Conservation (phyloP, 2,888 invertebrate species). For the Drosophila koepferae region DNA sequence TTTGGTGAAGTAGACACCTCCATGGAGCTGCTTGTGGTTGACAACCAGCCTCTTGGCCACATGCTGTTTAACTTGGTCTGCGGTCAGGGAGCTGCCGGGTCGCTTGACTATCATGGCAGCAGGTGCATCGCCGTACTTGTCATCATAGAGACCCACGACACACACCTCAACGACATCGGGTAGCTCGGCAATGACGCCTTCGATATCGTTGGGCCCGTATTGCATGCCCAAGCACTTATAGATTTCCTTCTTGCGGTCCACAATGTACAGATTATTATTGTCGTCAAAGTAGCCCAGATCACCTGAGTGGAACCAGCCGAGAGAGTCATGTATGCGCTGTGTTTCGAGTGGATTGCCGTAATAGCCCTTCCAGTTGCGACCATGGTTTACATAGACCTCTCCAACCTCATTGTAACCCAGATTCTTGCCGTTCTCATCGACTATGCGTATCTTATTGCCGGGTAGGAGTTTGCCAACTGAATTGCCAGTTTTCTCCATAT, state of each 20-base stretch:
- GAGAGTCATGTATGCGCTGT: constrained; percentile 47
- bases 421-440: constrained; percentile 64
- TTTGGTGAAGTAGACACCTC: constrained; percentile 67
- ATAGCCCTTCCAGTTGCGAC: constrained; percentile 72
- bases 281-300: constrained; percentile 81
- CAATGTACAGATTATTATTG: constrained; percentile 62
- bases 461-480: constrained; percentile 56
- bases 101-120: constrained; percentile 68
- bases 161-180: constrained; percentile 68
- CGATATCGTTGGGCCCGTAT: constrained; percentile 69
- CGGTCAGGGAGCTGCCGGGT: constrained; percentile 36
- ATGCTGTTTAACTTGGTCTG: constrained; percentile 42
- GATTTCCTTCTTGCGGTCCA: constrained; percentile 78
- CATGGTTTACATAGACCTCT: constrained; percentile 61
- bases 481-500: constrained; percentile 26
- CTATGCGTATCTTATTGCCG: constrained; percentile 56
- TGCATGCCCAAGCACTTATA: constrained; percentile 67
- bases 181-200: constrained; percentile 58
- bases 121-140: constrained; percentile 61
- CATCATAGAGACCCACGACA: constrained; percentile 71
- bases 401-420: constrained; percentile 64
- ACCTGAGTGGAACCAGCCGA: constrained; percentile 77
- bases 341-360: constrained; percentile 67
- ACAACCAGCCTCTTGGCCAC: constrained; percentile 30
- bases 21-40: constrained; percentile 63